Evolutionary conservation across 2,797 vertebrate genomes (phyloP).

Genomic region (Hoplostethus atlanticus): DNA sequence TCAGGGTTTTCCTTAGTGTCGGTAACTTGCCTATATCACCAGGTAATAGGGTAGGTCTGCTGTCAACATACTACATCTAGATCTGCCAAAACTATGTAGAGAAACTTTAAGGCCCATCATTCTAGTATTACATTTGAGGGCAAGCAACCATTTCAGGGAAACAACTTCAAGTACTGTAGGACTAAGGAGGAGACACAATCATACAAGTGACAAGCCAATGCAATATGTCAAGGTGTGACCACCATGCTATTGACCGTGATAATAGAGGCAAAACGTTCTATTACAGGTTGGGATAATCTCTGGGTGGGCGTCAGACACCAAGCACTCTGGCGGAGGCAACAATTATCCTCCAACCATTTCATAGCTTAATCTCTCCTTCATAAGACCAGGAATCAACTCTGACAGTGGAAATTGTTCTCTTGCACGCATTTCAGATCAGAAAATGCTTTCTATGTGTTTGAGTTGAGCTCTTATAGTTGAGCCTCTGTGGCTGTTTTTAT

Average conservation of each 20-base stretch:
- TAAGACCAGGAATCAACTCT: conserved; percentile 59
- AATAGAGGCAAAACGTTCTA: conserved; percentile 60
- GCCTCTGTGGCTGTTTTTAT: neutral
- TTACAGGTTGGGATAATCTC: conserved; percentile 65
- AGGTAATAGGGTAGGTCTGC: neutral
- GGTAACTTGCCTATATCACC: neutral
- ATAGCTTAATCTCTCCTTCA: conserved; percentile 67
- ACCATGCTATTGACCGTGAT: conserved; percentile 46
- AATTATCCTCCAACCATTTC: conserved; percentile 66
- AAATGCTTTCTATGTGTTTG: conserved; percentile 37
- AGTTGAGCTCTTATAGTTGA: conserved; percentile 22
- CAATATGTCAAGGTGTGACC: conserved; percentile 52
- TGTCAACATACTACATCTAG: neutral
- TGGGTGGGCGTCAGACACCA: conserved; percentile 60
- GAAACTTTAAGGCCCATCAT: neutral
- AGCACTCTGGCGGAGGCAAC: conserved; percentile 52
- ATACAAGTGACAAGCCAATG: conserved; percentile 17
- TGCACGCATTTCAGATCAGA: conserved; percentile 62
- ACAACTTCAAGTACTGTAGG: neutral
- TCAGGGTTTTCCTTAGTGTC: neutral
- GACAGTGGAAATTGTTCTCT: conserved; percentile 67
- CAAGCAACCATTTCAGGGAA: neutral
- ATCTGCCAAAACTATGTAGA: neutral
- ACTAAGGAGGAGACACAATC: conserved; percentile 29
- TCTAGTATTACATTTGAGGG: neutral